Conservation (phyloP, 64 coral and sea anemone genomes). For the Montipora foliosa region DNA sequence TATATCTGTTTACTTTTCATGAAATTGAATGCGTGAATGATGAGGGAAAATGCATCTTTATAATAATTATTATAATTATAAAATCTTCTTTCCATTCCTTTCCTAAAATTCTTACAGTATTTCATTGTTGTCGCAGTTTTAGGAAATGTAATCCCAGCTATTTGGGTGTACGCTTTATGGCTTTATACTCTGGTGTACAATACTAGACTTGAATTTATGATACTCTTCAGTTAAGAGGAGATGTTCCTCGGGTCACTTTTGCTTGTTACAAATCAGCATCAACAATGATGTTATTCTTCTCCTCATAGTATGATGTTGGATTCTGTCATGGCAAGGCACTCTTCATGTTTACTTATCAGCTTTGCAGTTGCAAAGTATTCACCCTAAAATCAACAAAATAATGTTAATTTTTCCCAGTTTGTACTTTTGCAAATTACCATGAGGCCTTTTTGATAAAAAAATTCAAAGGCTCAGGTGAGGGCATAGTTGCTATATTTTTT, state of each 20-base stretch:
- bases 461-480: no score
- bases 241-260: neutral
- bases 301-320: conserved; percentile 50
- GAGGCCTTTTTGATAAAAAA: no score
- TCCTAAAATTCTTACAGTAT: no score
- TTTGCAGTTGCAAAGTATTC: conserved; percentile 54
- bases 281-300: neutral
- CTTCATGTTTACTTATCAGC: conserved; percentile 32
- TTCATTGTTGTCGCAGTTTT: no score
- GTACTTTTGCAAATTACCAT: no score
- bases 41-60: no score
- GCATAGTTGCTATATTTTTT: no score
- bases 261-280: neutral
- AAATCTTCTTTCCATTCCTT: no score
- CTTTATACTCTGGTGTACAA: neutral
- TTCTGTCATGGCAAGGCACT: conserved; percentile 57
- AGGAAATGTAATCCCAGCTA: neutral
- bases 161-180: neutral
- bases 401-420: no score
- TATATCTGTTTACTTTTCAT: no score
- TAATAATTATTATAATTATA: no score
- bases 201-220: neutral
- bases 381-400: conserved; percentile 33
- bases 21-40: no score
- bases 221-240: neutral